Conservation (phyloP, 2,113 vertebrate genomes). For the Ibidorhyncha struthersii region DNA sequence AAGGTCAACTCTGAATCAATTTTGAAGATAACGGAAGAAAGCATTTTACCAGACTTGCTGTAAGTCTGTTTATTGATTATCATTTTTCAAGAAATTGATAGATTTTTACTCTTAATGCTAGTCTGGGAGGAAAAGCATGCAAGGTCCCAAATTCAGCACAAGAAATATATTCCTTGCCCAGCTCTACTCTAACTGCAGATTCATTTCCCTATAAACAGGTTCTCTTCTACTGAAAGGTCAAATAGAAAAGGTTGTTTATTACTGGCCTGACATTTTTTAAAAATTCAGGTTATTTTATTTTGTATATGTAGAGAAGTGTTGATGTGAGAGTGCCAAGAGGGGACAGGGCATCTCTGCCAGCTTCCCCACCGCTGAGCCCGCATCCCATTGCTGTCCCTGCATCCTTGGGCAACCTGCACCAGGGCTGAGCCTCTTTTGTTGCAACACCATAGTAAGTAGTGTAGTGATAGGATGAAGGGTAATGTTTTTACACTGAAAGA, state of each 20-base stretch:
- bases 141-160: neutral
- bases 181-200: neutral
- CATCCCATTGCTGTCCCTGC: neutral
- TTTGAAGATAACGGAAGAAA: neutral
- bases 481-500: neutral
- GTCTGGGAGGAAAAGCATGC: neutral
- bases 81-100: neutral
- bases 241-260: neutral
- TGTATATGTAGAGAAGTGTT: neutral
- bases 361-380: neutral
- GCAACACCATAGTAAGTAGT: accelerated
- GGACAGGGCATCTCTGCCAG: neutral
- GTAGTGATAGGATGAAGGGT: neutral
- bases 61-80: neutral
- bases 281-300: neutral
- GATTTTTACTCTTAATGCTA: neutral
- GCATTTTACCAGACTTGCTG: neutral
- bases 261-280: neutral
- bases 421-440: neutral
- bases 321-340: neutral
- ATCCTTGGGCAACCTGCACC: neutral
- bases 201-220: neutral
- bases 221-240: neutral
- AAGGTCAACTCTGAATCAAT: neutral
- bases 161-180: neutral